These are phyloP conservation scores for Hyles vespertilio DNA, from an alignment of 1,140 invertebrate species.

Conservation along the genomic window DNA sequence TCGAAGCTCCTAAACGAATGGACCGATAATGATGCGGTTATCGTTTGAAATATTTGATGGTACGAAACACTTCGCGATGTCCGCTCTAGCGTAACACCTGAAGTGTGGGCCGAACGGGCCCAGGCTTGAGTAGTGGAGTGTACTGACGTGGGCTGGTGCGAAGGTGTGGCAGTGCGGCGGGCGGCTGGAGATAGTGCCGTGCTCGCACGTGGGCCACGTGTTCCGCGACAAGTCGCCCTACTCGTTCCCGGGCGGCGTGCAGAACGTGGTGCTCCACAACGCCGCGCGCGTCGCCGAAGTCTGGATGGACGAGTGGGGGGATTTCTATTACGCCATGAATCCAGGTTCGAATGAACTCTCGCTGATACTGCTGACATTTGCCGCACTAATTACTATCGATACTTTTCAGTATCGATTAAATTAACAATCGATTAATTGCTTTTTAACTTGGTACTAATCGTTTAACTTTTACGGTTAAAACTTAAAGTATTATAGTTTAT, in stretches of 20 bases:
- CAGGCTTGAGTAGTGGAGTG: background rate
- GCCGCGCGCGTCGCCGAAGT: conserved; percentile 97
- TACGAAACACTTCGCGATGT: too few species aligned
- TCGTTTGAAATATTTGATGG: too few species aligned
- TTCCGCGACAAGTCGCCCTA: conserved; percentile 99
- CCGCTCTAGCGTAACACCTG: too few species aligned
- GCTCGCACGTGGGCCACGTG: conserved; percentile 98
- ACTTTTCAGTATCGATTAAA: too few species aligned
- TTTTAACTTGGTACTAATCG: too few species aligned
- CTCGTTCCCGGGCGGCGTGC: conserved; percentile 98
- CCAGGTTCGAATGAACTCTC: conserved; percentile 85
- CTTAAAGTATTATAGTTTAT: too few species aligned
- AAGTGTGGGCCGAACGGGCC: too few species aligned
- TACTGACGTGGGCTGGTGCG: conserved; percentile 22
- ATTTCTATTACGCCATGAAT: conserved; percentile 99
- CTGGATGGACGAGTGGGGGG: conserved; percentile 99
- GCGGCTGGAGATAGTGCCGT: conserved; percentile 95
- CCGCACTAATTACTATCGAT: too few species aligned
- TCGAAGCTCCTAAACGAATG: too few species aligned
- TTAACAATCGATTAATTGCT: too few species aligned
- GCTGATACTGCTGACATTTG: conserved; percentile 24
- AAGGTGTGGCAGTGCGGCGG: conserved; percentile 99
- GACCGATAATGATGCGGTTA: too few species aligned
- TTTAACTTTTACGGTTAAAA: too few species aligned
- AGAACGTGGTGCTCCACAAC: conserved; percentile 97